These are phyloP conservation scores for Sylvilagus floridanus DNA, from an alignment of 2,797 vertebrate species.

Conservation along the genomic window DNA sequence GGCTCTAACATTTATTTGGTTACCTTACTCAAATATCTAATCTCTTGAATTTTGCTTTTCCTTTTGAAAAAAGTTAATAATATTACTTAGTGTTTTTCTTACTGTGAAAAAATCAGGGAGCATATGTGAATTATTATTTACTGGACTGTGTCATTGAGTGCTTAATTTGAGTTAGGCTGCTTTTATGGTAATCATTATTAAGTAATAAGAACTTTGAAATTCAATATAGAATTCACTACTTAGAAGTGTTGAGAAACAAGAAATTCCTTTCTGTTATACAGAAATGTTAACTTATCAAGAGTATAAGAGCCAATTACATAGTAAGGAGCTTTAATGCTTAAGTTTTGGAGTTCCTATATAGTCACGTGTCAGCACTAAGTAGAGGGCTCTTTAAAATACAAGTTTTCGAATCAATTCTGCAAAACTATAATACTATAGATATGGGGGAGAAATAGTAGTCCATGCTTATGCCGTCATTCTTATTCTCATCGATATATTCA, in stretches of 20 bases:
- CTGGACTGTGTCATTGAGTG: background rate
- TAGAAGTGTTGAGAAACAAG: background rate
- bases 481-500: background rate
- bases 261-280: background rate
- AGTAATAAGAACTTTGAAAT: background rate
- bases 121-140: background rate
- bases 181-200: background rate
- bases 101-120: background rate
- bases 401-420: background rate
- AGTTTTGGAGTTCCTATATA: background rate
- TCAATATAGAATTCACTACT: background rate
- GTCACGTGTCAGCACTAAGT: background rate
- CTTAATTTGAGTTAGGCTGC: background rate
- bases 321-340: background rate
- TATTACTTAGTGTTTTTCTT: background rate
- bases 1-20: background rate
- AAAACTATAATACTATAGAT: background rate
- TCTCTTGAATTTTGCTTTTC: background rate
- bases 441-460: rapidly evolving
- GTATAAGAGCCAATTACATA: background rate
- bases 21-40: background rate
- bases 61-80: background rate
- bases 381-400: background rate
- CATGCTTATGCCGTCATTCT: background rate
- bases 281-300: background rate